Conservation (phyloP, 2,113 vertebrate species). For the Pachycephala philippinensis region DNA sequence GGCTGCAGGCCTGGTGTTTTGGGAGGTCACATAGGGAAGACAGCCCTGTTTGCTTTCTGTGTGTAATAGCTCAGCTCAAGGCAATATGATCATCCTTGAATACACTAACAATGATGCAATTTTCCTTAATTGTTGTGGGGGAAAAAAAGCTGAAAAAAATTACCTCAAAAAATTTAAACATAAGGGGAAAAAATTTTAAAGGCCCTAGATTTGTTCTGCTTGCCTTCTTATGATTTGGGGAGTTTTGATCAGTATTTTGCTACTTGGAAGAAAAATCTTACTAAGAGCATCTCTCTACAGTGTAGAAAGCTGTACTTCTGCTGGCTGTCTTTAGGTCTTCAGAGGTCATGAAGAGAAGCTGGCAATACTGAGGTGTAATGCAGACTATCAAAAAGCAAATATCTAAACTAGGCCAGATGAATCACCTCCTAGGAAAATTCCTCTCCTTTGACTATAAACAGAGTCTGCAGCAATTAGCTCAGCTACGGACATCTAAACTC, state of each 20-base stretch:
- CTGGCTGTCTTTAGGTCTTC: not conserved
- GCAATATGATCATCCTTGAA: not conserved
- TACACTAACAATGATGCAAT: not conserved
- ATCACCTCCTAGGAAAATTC: not conserved
- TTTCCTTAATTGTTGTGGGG: not conserved
- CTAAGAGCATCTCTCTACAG: not conserved
- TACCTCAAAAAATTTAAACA: not conserved
- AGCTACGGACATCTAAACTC: not conserved
- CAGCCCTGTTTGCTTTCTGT: not conserved
- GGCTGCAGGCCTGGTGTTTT: not conserved
- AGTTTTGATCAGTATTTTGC: not conserved
- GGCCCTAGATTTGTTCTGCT: not conserved
- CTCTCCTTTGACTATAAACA: not conserved
- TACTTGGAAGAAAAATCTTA: not conserved
- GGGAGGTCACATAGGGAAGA: not conserved
- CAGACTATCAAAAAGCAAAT: not conserved
- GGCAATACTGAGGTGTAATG: not conserved
- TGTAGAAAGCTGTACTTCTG: not conserved
- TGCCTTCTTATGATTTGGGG: not conserved
- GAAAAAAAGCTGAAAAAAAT: not conserved
- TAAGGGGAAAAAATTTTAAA: not conserved
- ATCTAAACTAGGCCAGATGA: not conserved
- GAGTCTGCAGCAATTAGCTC: slow-evolving; percentile 1
- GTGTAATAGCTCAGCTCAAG: not conserved
- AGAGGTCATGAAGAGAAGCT: not conserved